phyloP scores from a whole-genome alignment of 2,888 invertebrate species.

The Lottia gigantea region DNA sequence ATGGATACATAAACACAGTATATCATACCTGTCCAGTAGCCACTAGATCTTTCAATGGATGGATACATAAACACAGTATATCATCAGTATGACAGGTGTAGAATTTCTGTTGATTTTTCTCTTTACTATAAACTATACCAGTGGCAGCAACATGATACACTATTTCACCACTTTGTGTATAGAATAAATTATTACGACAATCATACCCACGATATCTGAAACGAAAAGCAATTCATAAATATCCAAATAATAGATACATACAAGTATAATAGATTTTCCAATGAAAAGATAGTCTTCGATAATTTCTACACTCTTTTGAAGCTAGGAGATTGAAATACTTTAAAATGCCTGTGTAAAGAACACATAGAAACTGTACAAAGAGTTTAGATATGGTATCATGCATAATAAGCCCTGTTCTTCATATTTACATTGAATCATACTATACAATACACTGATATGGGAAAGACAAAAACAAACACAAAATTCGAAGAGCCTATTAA shows the following conservation, averaged over 20 bases:
- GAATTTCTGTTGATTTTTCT: constrained; percentile 65
- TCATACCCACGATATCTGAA: constrained; percentile 70
- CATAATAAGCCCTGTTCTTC: no score
- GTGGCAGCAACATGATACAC: constrained; percentile 70
- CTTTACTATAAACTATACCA: constrained; percentile 66
- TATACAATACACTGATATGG: not conserved
- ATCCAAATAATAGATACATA: no score
- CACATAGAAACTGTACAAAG: no score
- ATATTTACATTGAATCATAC: not conserved
- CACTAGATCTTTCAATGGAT: constrained; percentile 67
- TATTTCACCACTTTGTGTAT: constrained; percentile 65
- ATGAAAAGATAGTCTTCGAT: no score
- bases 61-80: constrained; percentile 68
- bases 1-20: not conserved
- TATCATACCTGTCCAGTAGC: constrained; percentile 70
- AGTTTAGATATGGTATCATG: no score
- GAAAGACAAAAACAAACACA: not conserved
- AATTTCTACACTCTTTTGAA: no score
- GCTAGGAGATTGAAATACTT: no score
- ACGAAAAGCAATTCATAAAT: constrained; percentile 11
- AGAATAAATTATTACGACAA: constrained; percentile 69
- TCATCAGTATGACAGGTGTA: constrained; percentile 70
- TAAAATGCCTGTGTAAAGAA: no score
- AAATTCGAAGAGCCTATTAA: not conserved
- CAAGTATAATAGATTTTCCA: no score